A percentile compares a stretch with the other conserved stretches of the same genome.
Conservation (phyloP, 1,140 invertebrate genomes). For the Sminthurinus signatus region DNA sequence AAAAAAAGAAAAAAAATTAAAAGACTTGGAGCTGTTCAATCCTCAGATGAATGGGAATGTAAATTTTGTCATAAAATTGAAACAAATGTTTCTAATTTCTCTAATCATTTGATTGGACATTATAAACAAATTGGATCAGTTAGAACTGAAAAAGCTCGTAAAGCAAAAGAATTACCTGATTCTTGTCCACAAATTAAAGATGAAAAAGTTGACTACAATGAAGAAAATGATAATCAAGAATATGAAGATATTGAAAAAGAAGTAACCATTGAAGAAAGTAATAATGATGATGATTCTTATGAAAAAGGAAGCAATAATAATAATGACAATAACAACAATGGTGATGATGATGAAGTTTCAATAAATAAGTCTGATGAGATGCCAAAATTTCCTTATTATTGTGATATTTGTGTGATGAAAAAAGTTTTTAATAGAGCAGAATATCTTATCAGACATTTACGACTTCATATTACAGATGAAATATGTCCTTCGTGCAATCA, state of each 20-base stretch:
- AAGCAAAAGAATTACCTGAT: neutral
- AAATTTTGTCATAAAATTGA: conserved; percentile 24
- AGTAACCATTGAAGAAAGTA: too few species aligned
- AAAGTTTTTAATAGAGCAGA: conserved; percentile 49
- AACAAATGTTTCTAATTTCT: conserved; percentile 33
- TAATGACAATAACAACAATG: too few species aligned
- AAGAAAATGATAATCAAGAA: too few species aligned
- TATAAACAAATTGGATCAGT: conserved; percentile 41
- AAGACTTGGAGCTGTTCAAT: conserved; percentile 6
- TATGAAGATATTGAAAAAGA: too few species aligned
- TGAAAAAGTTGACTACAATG: neutral
- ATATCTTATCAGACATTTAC: conserved; percentile 50
- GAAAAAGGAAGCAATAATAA: too few species aligned
- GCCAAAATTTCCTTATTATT: conserved; percentile 44
- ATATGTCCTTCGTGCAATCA: conserved; percentile 47
- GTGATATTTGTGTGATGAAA: conserved; percentile 51
- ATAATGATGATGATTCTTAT: too few species aligned
- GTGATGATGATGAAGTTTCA: neutral
- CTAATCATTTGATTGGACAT: conserved; percentile 44
- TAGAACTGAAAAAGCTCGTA: conserved; percentile 26
- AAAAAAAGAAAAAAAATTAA: too few species aligned
- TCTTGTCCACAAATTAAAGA: too few species aligned
- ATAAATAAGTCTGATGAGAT: neutral
- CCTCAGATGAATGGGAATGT: conserved; percentile 26
- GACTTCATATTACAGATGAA: conserved; percentile 51